phyloP scores from a whole-genome alignment of 1,140 invertebrate species.

The Caenorhabditis elegans region DNA sequence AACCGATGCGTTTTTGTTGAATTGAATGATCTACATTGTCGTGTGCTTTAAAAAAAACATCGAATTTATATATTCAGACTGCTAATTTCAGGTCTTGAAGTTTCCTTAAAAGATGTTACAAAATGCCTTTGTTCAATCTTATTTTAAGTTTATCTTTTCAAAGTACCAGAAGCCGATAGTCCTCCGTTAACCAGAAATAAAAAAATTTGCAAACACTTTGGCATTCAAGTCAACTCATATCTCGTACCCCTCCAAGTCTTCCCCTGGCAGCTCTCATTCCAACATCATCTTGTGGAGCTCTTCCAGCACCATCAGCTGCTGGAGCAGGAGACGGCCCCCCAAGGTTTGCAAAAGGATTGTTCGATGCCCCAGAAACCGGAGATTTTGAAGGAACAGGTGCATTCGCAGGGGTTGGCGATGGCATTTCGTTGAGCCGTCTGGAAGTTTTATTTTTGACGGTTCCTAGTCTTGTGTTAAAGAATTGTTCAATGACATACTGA shows the following conservation, averaged over 20 bases:
- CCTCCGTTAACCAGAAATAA: too few relatives aligned
- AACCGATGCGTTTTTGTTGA: too few relatives aligned
- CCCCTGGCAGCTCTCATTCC: constrained; percentile 41
- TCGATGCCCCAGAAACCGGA: neutral
- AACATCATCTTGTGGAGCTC: constrained; percentile 10
- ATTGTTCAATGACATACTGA: neutral
- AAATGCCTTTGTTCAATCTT: too few relatives aligned
- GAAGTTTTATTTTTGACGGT: neutral
- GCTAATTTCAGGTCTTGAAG: too few relatives aligned
- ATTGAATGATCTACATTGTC: too few relatives aligned
- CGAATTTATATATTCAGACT: too few relatives aligned
- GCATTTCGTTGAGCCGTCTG: constrained; percentile 24
- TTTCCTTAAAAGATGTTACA: too few relatives aligned
- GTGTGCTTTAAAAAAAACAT: too few relatives aligned
- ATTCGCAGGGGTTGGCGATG: neutral
- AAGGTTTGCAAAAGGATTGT: constrained; percentile 2
- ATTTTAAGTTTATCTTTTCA: too few relatives aligned
- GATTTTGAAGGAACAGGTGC: neutral
- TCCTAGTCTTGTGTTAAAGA: neutral
- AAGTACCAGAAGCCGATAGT: too few relatives aligned
- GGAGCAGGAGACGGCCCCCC: neutral
- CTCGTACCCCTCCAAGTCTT: constrained; percentile 38
- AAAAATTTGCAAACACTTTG: neutral
- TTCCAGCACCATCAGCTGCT: neutral
- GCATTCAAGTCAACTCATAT: neutral